These are phyloP conservation scores for Pseudotriccus pelzelni DNA, from an alignment of 2,797 vertebrate genomes.

Conservation along the genomic window DNA sequence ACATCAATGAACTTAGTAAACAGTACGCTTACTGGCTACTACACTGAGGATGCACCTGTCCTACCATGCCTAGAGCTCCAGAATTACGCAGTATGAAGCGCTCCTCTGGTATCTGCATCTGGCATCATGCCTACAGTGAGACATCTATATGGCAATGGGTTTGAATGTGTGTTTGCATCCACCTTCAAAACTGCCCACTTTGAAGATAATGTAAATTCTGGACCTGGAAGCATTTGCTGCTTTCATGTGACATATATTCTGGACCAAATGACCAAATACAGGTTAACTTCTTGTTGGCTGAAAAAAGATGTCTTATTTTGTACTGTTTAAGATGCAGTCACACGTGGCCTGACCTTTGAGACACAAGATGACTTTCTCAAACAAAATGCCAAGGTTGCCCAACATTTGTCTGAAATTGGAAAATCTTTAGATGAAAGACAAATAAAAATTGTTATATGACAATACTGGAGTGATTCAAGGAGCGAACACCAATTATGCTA, in stretches of 20 bases:
- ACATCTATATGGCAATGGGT: fast-evolving
- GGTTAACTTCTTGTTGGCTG: background rate
- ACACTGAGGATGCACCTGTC: background rate
- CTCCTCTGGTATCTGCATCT: background rate
- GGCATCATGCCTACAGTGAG: background rate
- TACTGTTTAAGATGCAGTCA: background rate
- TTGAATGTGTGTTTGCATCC: background rate
- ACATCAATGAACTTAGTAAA: background rate
- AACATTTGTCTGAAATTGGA: background rate
- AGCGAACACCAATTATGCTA: background rate
- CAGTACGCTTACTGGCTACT: background rate
- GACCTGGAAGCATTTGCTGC: background rate
- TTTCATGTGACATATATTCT: background rate
- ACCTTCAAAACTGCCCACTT: background rate
- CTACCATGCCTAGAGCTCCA: background rate
- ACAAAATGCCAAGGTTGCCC: background rate
- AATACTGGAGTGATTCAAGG: background rate
- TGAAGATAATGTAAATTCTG: background rate
- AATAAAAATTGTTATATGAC: background rate
- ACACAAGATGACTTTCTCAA: background rate
- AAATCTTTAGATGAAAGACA: background rate
- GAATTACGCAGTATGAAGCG: background rate
- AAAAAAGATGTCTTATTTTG: background rate
- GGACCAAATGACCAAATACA: background rate
- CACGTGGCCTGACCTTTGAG: background rate